phyloP scores from a whole-genome alignment of 2,888 invertebrate genomes.

The Dicyrtomina minuta region DNA sequence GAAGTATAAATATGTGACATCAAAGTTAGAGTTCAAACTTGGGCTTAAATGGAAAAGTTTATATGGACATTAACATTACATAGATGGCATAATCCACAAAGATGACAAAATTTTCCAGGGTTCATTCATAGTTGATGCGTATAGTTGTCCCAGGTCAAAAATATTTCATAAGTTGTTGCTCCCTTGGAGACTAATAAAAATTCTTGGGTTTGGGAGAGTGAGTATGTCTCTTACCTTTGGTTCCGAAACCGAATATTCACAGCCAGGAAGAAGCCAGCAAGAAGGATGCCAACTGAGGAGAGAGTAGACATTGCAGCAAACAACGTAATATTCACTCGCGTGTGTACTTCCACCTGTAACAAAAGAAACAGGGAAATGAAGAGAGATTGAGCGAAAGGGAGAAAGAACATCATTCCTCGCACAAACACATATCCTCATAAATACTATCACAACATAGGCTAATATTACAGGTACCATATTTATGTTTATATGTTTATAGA shows the following conservation, averaged over 20 bases:
- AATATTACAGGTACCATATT: too few species aligned
- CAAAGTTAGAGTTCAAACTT: too few species aligned
- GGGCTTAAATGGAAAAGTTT: too few species aligned
- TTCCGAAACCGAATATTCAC: constrained; percentile 95
- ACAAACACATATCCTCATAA: neutral
- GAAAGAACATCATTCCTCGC: neutral
- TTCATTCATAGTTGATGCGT: too few species aligned
- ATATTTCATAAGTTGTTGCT: too few species aligned
- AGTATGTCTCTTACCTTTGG: constrained; percentile 70
- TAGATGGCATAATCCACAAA: too few species aligned
- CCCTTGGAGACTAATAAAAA: neutral
- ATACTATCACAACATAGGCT: constrained; percentile 1
- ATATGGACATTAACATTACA: too few species aligned
- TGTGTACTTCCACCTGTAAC: constrained; percentile 66
- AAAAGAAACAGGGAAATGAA: neutral
- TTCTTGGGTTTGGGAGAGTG: neutral
- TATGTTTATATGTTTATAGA: too few species aligned
- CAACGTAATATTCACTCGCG: constrained; percentile 89
- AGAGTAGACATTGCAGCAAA: constrained; percentile 84
- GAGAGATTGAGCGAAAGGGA: neutral
- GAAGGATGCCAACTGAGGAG: constrained; percentile 84
- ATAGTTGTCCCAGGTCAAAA: too few species aligned
- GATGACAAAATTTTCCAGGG: too few species aligned
- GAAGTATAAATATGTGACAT: too few species aligned
- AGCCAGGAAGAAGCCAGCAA: constrained; percentile 85